Conservation (phyloP, 1,140 invertebrate genomes). For the Rhagoletis pomonella region DNA sequence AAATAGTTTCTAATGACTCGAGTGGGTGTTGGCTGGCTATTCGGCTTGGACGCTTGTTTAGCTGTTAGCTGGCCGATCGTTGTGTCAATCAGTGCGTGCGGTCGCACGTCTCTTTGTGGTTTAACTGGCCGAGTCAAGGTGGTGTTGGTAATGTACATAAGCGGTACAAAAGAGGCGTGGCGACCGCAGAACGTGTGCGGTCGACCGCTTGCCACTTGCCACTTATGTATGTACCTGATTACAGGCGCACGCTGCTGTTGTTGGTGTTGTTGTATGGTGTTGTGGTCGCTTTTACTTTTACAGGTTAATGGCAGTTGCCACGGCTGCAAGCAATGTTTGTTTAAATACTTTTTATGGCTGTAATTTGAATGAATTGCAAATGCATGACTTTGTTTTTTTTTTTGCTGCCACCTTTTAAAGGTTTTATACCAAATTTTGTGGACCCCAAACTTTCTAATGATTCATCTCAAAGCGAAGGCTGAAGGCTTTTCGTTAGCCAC, state of each 20-base stretch:
- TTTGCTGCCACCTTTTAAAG: background rate
- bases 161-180: background rate
- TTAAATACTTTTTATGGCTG: conserved; percentile 23
- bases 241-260: background rate
- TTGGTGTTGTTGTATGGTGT: background rate
- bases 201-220: background rate
- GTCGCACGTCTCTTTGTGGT: conserved; percentile 20
- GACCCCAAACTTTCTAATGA: background rate
- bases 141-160: background rate
- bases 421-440: background rate
- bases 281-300: background rate
- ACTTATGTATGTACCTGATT: background rate
- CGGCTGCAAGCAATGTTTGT: background rate
- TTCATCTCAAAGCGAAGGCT: too few species aligned
- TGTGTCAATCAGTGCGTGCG: conserved; percentile 6
- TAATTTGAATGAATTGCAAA: background rate
- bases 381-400: background rate
- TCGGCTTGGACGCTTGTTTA: background rate
- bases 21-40: background rate
- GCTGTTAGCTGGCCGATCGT: background rate
- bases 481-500: too few species aligned
- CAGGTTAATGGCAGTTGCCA: background rate
- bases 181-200: conserved; percentile 39
- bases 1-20: conserved; percentile 27
- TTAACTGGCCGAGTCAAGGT: background rate